Evolutionary conservation across 2,888 invertebrate genomes (phyloP), one percentile per base, ranked within the genome.

Genomic region (Dasysyrphus albostriatus): DNA sequence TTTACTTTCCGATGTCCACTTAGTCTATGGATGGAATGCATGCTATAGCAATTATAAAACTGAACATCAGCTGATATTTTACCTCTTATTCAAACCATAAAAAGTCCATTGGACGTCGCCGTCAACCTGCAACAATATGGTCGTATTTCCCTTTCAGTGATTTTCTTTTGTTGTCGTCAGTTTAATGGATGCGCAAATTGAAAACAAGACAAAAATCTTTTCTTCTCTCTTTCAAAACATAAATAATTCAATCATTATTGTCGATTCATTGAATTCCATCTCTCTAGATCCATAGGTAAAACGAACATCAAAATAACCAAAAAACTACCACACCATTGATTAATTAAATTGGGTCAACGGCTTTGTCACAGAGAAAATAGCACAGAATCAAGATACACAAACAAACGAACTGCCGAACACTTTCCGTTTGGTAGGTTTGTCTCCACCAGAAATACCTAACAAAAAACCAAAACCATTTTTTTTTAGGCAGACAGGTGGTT

Each of bases 141-240:
- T 49, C 29, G 47, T 34, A 67, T 80, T 84, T 77, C 44, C 56
- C 58, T 75, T 84, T 80, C 63, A 72, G 42, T 76, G 63, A 76
- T 76, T 75, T 75, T 72, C 59, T 65, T 84, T 81, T 67, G 19
- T 81, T 84, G 63, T 76, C 51, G 51, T 56, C 56, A 59, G 67
- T 76, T 65, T 39, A 84, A 81, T 84, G 70, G 72, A 76, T 81
- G 80, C 59, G 72, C 58, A 75, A 69, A 74, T 74, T 79, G 54
- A 54, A 69, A 67, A 56, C 34, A 39, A 19, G 19, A 74, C 29
- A 67, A 14, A 37, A 49, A 39, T 49, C 16, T 16, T 8, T 58
- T 42, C 9, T n/a, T 32, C 24, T 34, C 16, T 14, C 37, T 19
- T 9, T n/a, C 6, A 56, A n/a, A 49, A 58, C 19, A 44, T 24